Conservation (phyloP, 2,113 vertebrate species). For the Microcebus griseorufus region DNA sequence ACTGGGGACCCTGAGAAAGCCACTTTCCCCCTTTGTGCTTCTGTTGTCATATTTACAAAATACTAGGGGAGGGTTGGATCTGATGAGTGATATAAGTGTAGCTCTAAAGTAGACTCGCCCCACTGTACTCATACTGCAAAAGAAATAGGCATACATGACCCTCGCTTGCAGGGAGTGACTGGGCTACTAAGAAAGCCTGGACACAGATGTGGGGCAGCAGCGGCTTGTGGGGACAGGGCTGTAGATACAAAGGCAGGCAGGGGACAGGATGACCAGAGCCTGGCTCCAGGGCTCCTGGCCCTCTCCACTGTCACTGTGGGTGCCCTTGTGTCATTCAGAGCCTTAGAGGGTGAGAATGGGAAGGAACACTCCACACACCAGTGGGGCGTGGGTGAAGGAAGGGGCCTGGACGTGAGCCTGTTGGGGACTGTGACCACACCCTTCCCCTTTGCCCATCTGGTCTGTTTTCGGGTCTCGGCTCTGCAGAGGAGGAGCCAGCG, state of each 20-base stretch:
- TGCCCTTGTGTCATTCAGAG: background rate
- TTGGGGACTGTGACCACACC: background rate
- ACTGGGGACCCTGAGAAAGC: background rate
- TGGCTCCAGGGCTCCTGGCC: background rate
- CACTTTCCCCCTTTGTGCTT: background rate
- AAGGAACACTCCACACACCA: background rate
- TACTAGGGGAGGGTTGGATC: no score
- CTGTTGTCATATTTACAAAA: background rate
- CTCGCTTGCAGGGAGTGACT: background rate
- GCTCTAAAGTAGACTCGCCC: background rate
- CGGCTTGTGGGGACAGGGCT: background rate
- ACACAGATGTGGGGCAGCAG: background rate
- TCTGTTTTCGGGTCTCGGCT: background rate
- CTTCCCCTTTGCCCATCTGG: background rate
- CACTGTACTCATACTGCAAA: background rate
- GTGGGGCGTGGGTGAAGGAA: background rate
- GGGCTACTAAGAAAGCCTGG: background rate
- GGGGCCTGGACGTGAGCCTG: background rate
- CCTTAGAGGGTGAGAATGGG: no score
- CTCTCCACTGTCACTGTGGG: background rate
- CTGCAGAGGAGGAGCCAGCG: background rate
- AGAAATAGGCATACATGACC: background rate
- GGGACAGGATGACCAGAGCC: no score
- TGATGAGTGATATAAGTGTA: background rate
- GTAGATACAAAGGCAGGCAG: rapidly evolving